Evolutionary conservation across 1,140 invertebrate genomes (phyloP).

Genomic region (Drosophila novamexicana): DNA sequence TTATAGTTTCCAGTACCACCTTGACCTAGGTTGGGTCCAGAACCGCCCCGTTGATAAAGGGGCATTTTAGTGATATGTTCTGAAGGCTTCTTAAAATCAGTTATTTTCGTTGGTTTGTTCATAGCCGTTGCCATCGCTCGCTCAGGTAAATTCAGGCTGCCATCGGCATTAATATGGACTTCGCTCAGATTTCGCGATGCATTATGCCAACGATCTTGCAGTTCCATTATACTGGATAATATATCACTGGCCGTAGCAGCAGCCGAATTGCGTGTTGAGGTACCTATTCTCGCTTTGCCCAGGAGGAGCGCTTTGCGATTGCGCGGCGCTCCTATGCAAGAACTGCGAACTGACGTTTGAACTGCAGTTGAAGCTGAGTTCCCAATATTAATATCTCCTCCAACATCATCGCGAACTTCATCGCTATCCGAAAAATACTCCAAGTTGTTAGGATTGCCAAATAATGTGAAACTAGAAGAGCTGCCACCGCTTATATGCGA

Average conservation of each 20-base stretch:
- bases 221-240: conserved; percentile 90
- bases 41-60: conserved; percentile 86
- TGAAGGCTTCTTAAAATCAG: conserved; percentile 42
- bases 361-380: conserved; percentile 84
- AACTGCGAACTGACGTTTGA: conserved; percentile 68
- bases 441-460: conserved; percentile 87
- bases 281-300: conserved; percentile 54
- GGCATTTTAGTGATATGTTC: conserved; percentile 86
- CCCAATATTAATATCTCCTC: conserved; percentile 36
- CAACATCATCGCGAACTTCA: conserved; percentile 26
- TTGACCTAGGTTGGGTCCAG: conserved; percentile 83
- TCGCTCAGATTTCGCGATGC: conserved; percentile 68
- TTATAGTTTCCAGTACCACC: conserved; percentile 84
- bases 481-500: conserved; percentile 59
- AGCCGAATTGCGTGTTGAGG: conserved; percentile 13
- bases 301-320: conserved; percentile 61
- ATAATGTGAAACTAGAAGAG: conserved; percentile 84
- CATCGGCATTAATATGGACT: conserved; percentile 72
- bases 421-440: conserved; percentile 86
- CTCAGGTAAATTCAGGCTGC: conserved; percentile 73
- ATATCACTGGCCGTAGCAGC: conserved; percentile 85
- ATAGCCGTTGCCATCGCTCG: conserved; percentile 36
- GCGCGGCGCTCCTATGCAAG: conserved; percentile 59
- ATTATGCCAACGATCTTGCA: conserved; percentile 90
- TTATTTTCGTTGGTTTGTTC: background rate